Evolutionary conservation across 2,113 vertebrate species (phyloP).

Genomic region (Oreochromis aureus): DNA sequence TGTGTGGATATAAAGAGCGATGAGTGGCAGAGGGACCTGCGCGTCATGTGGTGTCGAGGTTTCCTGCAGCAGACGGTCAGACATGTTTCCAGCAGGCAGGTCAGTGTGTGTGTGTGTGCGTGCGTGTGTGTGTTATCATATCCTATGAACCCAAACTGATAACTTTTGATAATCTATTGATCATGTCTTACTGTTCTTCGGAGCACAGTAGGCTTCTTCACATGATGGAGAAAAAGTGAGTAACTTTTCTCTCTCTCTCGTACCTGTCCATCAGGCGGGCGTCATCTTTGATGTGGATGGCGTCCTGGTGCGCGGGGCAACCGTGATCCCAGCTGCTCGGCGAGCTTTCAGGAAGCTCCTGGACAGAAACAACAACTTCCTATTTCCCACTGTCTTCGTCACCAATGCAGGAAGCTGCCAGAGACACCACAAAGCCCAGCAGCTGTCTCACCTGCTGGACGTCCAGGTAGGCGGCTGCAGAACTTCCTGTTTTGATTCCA

Average conservation of each 20-base stretch:
- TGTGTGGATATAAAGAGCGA: background rate
- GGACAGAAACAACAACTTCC: conserved; percentile 73
- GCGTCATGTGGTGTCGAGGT: conserved; percentile 39
- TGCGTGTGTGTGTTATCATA: background rate
- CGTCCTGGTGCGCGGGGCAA: conserved; percentile 80
- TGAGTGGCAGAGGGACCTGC: background rate
- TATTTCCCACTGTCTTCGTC: conserved; percentile 86
- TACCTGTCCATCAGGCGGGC: conserved; percentile 61
- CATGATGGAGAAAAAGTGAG: background rate
- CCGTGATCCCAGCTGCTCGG: conserved; percentile 78
- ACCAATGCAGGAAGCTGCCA: conserved; percentile 89
- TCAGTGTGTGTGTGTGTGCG: background rate
- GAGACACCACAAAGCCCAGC: conserved; percentile 79
- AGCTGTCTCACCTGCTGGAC: conserved; percentile 79
- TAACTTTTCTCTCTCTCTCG: background rate
- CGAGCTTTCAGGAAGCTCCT: conserved; percentile 82
- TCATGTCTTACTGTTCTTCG: background rate
- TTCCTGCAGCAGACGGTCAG: conserved; percentile 30
- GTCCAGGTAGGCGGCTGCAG: conserved; percentile 55
- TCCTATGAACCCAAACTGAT: background rate
- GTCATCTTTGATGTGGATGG: conserved; percentile 86
- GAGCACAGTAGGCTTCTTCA: background rate
- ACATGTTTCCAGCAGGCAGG: conserved; percentile 5
- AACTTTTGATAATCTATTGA: background rate
- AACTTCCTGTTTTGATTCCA: background rate